phyloP scores from a whole-genome alignment of 2,797 vertebrate genomes.

The Sebastes kiyomatsui region DNA sequence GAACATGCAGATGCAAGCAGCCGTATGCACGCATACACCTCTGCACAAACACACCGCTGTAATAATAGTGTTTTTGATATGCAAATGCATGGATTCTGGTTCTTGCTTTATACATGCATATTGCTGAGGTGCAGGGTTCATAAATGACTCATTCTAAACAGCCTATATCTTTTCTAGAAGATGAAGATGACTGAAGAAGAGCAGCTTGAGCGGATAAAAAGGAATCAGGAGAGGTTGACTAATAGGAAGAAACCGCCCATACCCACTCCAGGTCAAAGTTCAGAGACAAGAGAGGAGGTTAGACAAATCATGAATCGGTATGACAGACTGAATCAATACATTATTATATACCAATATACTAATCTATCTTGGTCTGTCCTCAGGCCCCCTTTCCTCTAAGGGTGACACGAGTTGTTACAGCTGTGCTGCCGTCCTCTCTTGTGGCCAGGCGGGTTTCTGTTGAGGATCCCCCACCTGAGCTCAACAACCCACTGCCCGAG shows the following conservation, averaged over 20 bases:
- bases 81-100: neutral
- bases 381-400: slow-evolving; percentile 75
- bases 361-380: neutral
- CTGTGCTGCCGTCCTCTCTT: slow-evolving; percentile 79
- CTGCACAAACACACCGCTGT: neutral
- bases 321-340: neutral
- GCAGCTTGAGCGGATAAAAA: slow-evolving; percentile 75
- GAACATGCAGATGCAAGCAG: slow-evolving; percentile 1
- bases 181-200: slow-evolving; percentile 77
- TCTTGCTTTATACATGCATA: neutral
- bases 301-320: neutral
- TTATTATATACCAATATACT: neutral
- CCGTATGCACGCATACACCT: neutral
- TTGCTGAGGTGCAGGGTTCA: slow-evolving; percentile 2
- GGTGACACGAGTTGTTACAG: slow-evolving; percentile 80
- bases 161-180: slow-evolving; percentile 56
- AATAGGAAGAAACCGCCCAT: slow-evolving; percentile 66
- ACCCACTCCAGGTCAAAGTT: slow-evolving; percentile 41
- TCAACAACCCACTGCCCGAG: slow-evolving; percentile 68
- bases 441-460: slow-evolving; percentile 82
- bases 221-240: slow-evolving; percentile 68
- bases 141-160: slow-evolving; percentile 24
- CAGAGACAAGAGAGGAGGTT: slow-evolving; percentile 70
- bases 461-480: slow-evolving; percentile 78
- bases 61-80: neutral